Evolutionary conservation across 1,140 invertebrate genomes (phyloP), one percentile per base, ranked within the genome.

Genomic region (Pseudomyrmex sp.): DNA sequence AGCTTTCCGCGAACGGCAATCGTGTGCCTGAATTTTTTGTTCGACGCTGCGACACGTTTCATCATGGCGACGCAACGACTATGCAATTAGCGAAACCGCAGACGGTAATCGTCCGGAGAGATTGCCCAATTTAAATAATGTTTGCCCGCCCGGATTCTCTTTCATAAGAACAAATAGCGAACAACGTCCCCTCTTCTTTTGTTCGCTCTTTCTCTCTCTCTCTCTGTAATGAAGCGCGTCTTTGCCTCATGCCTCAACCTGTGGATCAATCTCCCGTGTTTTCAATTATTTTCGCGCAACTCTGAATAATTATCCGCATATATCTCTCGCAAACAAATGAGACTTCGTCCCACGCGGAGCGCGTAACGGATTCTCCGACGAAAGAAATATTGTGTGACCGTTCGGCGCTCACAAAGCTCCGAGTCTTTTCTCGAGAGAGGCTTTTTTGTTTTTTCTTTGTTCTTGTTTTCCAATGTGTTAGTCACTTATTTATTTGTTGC

Each of bases 71-170:
- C 50, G 69, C 69, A 74, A 85, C 58, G 58, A 13, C 63, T 50
- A 26, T 52, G 83, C 83, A 88, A 88, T 88, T 88, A 88, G 61
- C 83, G 65, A 58, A 63, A 85, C 86, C 83, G 66, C 86, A 58
- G 50, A 62, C 84, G 77, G 35, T 85, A 85, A 85, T 88, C 76
- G 66, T 54, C 56, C 44, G 15, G 65, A 26, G 18, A 35, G 44
- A 82, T 83, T 88, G 86, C 69, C 50, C 79, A 75, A 88, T 83
- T 88, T 83, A 83, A 85, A 88, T 88, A 80, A 88, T 85, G 77
- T 62, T 82, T 70, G 18, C 23, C 46, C 54, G 52, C 26, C 61
- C 61, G 26, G 48, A 7, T 73, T 56, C 58, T 52, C 48, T 61
- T 54, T 61, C 50, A 18, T 58, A 59, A 75, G 44, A 26, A 77